Conservation (phyloP, 2,888 invertebrate species). For the Octodonta nipae region DNA sequence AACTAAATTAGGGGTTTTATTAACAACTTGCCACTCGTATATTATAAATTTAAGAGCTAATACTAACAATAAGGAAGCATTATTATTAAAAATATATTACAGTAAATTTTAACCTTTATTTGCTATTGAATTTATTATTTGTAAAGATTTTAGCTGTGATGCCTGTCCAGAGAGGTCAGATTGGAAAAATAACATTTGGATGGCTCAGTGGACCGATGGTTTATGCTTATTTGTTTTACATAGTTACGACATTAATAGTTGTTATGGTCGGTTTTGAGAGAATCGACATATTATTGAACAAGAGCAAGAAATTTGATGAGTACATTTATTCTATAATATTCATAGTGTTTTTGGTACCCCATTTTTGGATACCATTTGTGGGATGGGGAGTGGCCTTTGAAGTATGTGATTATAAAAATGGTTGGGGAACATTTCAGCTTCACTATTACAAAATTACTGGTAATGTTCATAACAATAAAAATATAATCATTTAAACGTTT, state of each 20-base stretch:
- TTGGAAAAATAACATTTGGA: conserved; percentile 46
- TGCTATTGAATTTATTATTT: too few species aligned
- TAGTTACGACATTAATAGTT: conserved; percentile 43
- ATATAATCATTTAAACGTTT: too few species aligned
- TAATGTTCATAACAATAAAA: too few species aligned
- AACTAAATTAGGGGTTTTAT: too few species aligned
- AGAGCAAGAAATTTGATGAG: conserved; percentile 50
- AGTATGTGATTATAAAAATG: conserved; percentile 55
- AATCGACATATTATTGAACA: conserved; percentile 45
- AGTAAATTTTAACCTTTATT: too few species aligned
- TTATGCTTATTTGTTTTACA: conserved; percentile 52
- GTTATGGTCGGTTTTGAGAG: conserved; percentile 49
- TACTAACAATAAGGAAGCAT: too few species aligned
- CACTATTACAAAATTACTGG: conserved; percentile 34
- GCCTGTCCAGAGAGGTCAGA: conserved; percentile 39
- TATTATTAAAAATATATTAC: too few species aligned
- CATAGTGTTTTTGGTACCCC: conserved; percentile 51
- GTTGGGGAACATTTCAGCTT: conserved; percentile 54
- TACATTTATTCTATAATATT: conserved; percentile 57
- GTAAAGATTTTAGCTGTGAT: conserved; percentile 47
- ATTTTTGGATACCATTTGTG: conserved; percentile 57
- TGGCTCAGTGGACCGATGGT: conserved; percentile 50
- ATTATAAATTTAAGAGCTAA: too few species aligned
- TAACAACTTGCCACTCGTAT: too few species aligned
- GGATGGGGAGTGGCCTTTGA: conserved; percentile 58